Percentiles rank a stretch among this genome's conserved stretches.
These are phyloP conservation scores for Amphipyra tragopoginis DNA, from an alignment of 2,888 invertebrate species.

Conservation along the genomic window DNA sequence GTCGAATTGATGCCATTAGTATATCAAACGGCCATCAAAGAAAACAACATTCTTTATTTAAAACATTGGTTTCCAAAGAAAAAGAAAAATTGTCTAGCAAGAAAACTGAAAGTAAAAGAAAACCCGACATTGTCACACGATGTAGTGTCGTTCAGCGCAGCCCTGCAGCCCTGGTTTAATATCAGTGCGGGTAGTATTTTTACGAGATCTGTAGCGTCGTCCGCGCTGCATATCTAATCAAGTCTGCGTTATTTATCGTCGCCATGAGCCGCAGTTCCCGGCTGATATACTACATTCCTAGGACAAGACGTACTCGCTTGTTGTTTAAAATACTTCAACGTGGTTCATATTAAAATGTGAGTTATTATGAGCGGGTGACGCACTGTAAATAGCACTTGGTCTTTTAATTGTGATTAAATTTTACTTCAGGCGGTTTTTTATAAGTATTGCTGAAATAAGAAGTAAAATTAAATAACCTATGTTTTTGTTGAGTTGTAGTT, in stretches of 20 bases:
- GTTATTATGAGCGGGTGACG: slow-evolving; percentile 26
- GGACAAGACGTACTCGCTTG: slow-evolving; percentile 31
- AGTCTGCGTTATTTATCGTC: slow-evolving; percentile 60
- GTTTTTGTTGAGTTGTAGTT: too few species aligned
- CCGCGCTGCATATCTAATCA: slow-evolving; percentile 71
- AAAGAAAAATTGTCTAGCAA: too few species aligned
- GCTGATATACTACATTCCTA: slow-evolving; percentile 35
- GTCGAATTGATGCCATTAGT: too few species aligned
- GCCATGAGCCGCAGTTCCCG: slow-evolving; percentile 9
- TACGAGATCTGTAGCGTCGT: slow-evolving; percentile 74
- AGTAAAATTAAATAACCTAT: too few species aligned
- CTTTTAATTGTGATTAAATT: neutral
- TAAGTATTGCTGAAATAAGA: too few species aligned
- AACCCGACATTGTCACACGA: neutral
- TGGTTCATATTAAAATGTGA: slow-evolving; percentile 36
- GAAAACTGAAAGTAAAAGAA: too few species aligned
- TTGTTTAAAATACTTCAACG: slow-evolving; percentile 56
- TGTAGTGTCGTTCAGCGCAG: slow-evolving; percentile 7
- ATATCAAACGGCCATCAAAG: too few species aligned
- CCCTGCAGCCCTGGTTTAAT: slow-evolving; percentile 61
- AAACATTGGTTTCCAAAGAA: too few species aligned
- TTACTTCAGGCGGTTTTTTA: too few species aligned
- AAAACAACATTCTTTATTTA: too few species aligned
- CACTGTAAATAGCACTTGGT: slow-evolving; percentile 5
- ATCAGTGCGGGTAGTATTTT: slow-evolving; percentile 73